A percentile compares a stretch with the other conserved stretches of the same genome.
These are phyloP conservation scores for Scelioninae gen. 2 DNA, from an alignment of 2,888 invertebrate species.

Conservation along the genomic window DNA sequence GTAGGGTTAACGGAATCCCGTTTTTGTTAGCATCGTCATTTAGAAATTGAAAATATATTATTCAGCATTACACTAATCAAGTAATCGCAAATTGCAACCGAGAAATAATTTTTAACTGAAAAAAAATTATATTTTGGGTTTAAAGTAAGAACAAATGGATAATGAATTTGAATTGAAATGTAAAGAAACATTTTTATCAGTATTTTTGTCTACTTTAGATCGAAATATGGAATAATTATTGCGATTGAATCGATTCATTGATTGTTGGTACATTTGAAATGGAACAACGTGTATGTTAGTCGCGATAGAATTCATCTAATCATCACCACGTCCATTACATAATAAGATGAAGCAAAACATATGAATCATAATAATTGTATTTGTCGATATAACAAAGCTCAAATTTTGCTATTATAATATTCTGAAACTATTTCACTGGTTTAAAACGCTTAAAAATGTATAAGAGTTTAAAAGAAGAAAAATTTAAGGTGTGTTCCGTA, in stretches of 20 bases:
- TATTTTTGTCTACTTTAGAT: neutral
- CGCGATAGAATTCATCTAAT: slow-evolving; percentile 36
- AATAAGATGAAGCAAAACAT: slow-evolving; percentile 26
- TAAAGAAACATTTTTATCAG: neutral
- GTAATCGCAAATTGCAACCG: neutral
- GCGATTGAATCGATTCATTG: neutral
- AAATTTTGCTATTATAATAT: slow-evolving; percentile 50
- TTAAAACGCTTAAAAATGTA: slow-evolving; percentile 31
- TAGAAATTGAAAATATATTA: neutral
- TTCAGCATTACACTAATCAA: neutral
- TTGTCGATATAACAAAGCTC: slow-evolving; percentile 50
- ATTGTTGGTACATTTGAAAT: neutral
- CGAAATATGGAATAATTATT: neutral
- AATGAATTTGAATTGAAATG: neutral
- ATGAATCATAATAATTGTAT: slow-evolving; percentile 42
- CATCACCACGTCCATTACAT: slow-evolving; percentile 31
- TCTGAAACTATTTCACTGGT: slow-evolving; percentile 32
- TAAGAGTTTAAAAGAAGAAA: slow-evolving; percentile 7
- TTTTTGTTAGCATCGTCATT: slow-evolving; percentile 4
- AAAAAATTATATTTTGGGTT: too few relatives aligned
- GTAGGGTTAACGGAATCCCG: too few relatives aligned
- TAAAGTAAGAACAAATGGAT: too few relatives aligned
- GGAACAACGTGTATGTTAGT: slow-evolving; percentile 29
- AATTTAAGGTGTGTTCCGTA: slow-evolving; percentile 8
- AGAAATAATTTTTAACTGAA: too few relatives aligned